phyloP scores from a whole-genome alignment of 1,140 invertebrate genomes.

The Heterodera carotae region DNA sequence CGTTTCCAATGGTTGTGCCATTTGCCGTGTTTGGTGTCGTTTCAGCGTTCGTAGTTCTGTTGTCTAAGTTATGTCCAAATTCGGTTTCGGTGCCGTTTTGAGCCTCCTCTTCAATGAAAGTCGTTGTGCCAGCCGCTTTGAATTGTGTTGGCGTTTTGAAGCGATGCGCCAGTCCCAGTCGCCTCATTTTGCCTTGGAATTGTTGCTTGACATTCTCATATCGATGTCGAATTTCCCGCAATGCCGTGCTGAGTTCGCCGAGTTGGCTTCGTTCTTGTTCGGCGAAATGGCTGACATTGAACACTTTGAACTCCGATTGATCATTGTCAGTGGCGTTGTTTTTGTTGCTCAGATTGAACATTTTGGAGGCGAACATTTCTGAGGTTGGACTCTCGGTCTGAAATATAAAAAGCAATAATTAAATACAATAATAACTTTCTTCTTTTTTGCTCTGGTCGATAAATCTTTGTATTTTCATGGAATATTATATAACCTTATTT shows the following conservation, averaged over 20 bases:
- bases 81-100: background rate
- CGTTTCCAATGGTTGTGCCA: background rate
- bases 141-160: background rate
- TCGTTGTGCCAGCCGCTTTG: slow-evolving; percentile 19
- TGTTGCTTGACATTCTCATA: slow-evolving; percentile 24
- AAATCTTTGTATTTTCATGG: background rate
- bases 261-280: slow-evolving; percentile 22
- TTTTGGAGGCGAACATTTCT: slow-evolving; percentile 8
- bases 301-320: background rate
- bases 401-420: too few species aligned
- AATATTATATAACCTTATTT: background rate
- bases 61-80: background rate
- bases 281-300: slow-evolving; percentile 2
- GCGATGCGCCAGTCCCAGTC: slow-evolving; percentile 2
- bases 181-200: slow-evolving; percentile 17
- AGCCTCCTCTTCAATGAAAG: slow-evolving; percentile 13
- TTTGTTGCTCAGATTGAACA: slow-evolving; percentile 9
- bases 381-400: background rate
- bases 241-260: slow-evolving; percentile 4
- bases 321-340: background rate
- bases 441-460: background rate
- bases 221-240: slow-evolving; percentile 16
- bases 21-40: background rate
- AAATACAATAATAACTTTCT: too few species aligned
- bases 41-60: background rate